Evolutionary conservation across 1,140 invertebrate genomes (phyloP).

Genomic region (Forficula auricularia): DNA sequence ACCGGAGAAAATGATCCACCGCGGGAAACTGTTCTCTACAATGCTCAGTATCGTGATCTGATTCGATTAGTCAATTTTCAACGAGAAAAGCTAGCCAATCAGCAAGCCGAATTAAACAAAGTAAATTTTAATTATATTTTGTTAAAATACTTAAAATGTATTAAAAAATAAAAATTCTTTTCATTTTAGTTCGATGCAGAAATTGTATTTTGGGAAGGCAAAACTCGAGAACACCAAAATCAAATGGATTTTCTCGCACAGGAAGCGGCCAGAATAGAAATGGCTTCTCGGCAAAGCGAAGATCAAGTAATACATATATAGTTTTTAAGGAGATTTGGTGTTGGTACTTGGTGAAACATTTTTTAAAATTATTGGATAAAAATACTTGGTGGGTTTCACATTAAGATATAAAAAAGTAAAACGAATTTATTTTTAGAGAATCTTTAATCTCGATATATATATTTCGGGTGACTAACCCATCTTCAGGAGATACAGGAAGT

Average conservation of each 20-base stretch:
- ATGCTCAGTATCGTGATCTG: slow-evolving; percentile 53
- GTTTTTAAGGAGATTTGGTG: neutral
- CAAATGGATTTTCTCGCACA: slow-evolving; percentile 66
- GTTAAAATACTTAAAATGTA: neutral
- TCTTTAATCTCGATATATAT: no score
- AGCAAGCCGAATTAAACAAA: slow-evolving; percentile 77
- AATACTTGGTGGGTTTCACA: neutral
- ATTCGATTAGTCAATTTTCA: slow-evolving; percentile 76
- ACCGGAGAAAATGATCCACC: slow-evolving; percentile 12
- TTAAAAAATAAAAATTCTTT: slow-evolving; percentile 8
- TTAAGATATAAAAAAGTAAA: neutral
- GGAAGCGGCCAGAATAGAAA: slow-evolving; percentile 60
- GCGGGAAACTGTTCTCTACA: slow-evolving; percentile 28
- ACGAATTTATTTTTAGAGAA: neutral
- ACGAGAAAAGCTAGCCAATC: slow-evolving; percentile 66
- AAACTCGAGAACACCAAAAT: slow-evolving; percentile 66
- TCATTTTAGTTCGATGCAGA: slow-evolving; percentile 60
- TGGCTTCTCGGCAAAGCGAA: slow-evolving; percentile 49
- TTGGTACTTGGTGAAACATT: neutral
- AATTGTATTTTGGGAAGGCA: slow-evolving; percentile 74
- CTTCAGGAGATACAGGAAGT: no score
- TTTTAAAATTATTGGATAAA: neutral
- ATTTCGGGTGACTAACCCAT: no score
- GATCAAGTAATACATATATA: slow-evolving; percentile 61
- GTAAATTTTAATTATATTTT: slow-evolving; percentile 25